Percentiles rank a stretch among this genome's conserved stretches.
Conservation (phyloP, 2,888 invertebrate genomes). For the Parnassius glacialis region DNA sequence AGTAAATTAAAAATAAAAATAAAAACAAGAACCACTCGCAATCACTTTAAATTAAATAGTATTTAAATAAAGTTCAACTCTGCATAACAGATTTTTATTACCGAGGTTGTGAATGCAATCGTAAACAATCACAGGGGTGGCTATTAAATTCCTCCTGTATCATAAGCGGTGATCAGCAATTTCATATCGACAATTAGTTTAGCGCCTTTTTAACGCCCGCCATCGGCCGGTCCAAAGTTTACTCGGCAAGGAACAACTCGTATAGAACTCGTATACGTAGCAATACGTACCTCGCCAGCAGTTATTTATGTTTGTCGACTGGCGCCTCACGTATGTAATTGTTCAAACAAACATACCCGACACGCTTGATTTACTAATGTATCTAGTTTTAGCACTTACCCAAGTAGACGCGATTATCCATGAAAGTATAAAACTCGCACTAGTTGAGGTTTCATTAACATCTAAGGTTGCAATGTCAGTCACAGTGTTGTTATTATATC, state of each 20-base stretch:
- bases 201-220: slow-evolving; percentile 20
- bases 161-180: slow-evolving; percentile 22
- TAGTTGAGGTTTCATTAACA: too few species aligned
- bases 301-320: slow-evolving; percentile 66
- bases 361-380: slow-evolving; percentile 73
- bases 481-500: too few species aligned
- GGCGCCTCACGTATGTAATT: slow-evolving; percentile 75
- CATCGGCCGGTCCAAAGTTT: slow-evolving; percentile 29
- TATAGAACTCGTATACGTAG: slow-evolving; percentile 26
- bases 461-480: too few species aligned
- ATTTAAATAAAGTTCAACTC: too few species aligned
- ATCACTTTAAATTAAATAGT: background rate
- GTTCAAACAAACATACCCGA: slow-evolving; percentile 66
- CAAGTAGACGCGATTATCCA: slow-evolving; percentile 41
- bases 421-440: slow-evolving; percentile 28
- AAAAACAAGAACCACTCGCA: background rate
- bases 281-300: slow-evolving; percentile 42
- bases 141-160: slow-evolving; percentile 18
- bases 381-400: slow-evolving; percentile 71
- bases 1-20: background rate
- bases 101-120: slow-evolving; percentile 13
- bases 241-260: slow-evolving; percentile 34
- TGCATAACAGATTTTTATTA: slow-evolving; percentile 5
- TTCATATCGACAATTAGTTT: slow-evolving; percentile 25
- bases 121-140: slow-evolving; percentile 13